Conservation (phyloP, 2,113 vertebrate genomes). For the Mesitornis unicolor region DNA sequence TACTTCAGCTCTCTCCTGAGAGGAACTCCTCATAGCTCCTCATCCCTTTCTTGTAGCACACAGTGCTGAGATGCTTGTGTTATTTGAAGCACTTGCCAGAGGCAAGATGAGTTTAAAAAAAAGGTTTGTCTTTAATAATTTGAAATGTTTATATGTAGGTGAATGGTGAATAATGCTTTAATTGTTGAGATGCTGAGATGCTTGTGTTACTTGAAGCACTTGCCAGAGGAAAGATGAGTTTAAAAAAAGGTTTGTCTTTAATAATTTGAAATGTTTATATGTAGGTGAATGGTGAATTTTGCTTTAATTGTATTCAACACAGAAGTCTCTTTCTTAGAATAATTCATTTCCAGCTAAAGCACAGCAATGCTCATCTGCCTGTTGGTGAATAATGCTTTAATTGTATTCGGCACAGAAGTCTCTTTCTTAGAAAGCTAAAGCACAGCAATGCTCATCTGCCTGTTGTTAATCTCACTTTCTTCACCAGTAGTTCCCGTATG, state of each 20-base stretch:
- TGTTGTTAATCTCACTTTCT: background rate
- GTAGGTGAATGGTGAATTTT: background rate
- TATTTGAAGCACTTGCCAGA: background rate
- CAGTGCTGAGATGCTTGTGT: background rate
- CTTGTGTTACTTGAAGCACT: background rate
- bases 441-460: background rate
- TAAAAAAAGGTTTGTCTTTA: background rate
- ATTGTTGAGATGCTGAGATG: background rate
- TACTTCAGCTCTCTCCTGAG: background rate
- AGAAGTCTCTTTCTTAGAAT: too few species aligned
- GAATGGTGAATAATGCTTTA: background rate
- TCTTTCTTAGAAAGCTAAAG: background rate
- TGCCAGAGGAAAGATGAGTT: background rate
- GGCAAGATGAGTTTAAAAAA: background rate
- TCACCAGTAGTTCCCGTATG: background rate
- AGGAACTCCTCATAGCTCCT: background rate
- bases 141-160: background rate
- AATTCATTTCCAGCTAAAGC: too few species aligned
- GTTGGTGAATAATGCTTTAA: too few species aligned
- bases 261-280: background rate
- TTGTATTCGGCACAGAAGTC: background rate
- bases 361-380: too few species aligned
- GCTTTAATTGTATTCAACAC: too few species aligned
- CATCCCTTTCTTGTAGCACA: background rate
- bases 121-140: background rate